Base-by-base conservation (phyloP, 2,113 vertebrate species). In the Psilopsiagon aurifrons region DNA sequence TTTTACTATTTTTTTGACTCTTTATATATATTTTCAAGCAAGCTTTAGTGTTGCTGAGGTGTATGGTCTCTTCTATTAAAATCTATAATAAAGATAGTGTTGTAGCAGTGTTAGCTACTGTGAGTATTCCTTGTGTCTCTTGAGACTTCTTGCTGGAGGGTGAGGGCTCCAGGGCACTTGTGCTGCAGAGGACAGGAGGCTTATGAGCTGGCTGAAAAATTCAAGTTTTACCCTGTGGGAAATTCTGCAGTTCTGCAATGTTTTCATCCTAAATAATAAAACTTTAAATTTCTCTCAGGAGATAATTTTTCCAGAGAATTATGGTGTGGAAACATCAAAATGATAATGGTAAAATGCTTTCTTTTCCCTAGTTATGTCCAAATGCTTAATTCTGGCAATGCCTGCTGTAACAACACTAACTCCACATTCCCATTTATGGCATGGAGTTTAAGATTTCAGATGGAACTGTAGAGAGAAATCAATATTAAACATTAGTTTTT, bases 211-310 rank as follows among this genome's bases (percentile, higher is more conserved):
- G 14, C 47, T 89, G 67, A 39, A 79, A 85, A 85, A 43, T 27
- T 11, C 17, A 51, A 10, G 66, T 83, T 92, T 73, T 44, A 76
- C 51, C 54, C 41, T 46, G 33, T n/a, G 49, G 37, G 15, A 80
- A 91, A 88, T 76, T 37, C 52, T 79, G 70, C 74, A 41, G n/a
- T 49, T 90, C 68, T 67, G 31, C 51, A 67, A 20, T 39, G 43
- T 46, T 94, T 93, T 88, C 25, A 83, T 69, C 17, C n/a, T 66
- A 85, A 94, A 85, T 47, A 76, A 70, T 41, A 83, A 93, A 87
- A 91, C 5, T 60, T 75, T 17, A 87, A 11, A 1, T 70, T 84
- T 79, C 28, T 81, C 79, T 75, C 49, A 51, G 33, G 63, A 85
- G 49, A 74, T 19, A 37, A 35, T 39, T 81, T 84, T 94, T 41